These are phyloP conservation scores for Thereva unica DNA, from an alignment of 2,888 invertebrate species.

Conservation along the genomic window DNA sequence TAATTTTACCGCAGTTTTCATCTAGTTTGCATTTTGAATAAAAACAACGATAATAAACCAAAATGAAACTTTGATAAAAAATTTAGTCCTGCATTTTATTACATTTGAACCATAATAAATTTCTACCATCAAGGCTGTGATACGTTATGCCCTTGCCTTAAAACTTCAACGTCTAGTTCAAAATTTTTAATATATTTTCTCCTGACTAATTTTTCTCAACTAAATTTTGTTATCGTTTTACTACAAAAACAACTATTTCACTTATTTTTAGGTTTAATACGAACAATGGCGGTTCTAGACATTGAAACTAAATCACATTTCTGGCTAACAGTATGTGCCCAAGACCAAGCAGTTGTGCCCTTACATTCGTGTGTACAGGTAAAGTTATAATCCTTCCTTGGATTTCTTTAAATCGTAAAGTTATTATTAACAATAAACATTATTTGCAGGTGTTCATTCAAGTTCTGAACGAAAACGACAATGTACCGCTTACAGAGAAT, in stretches of 20 bases:
- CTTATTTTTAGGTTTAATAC: slow-evolving; percentile 73
- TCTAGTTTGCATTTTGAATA: too few species aligned
- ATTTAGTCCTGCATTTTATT: too few species aligned
- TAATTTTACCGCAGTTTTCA: too few species aligned
- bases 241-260: not conserved
- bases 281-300: slow-evolving; percentile 83
- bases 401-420: not conserved
- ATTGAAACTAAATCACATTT: slow-evolving; percentile 84
- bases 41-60: too few species aligned
- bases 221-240: too few species aligned
- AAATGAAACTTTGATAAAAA: too few species aligned
- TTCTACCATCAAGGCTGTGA: too few species aligned
- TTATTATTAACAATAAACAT: slow-evolving; percentile 1
- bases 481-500: slow-evolving; percentile 84
- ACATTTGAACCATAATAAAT: too few species aligned
- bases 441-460: slow-evolving; percentile 72
- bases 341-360: slow-evolving; percentile 89
- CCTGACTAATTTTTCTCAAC: too few species aligned
- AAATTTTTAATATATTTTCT: too few species aligned
- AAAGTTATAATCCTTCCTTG: slow-evolving; percentile 22
- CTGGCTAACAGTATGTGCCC: slow-evolving; percentile 93
- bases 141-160: too few species aligned
- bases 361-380: slow-evolving; percentile 83
- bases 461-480: slow-evolving; percentile 93
- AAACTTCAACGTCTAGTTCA: too few species aligned